Base-by-base conservation (phyloP, 2,113 vertebrate species). In the Puntigrus tetrazona region DNA sequence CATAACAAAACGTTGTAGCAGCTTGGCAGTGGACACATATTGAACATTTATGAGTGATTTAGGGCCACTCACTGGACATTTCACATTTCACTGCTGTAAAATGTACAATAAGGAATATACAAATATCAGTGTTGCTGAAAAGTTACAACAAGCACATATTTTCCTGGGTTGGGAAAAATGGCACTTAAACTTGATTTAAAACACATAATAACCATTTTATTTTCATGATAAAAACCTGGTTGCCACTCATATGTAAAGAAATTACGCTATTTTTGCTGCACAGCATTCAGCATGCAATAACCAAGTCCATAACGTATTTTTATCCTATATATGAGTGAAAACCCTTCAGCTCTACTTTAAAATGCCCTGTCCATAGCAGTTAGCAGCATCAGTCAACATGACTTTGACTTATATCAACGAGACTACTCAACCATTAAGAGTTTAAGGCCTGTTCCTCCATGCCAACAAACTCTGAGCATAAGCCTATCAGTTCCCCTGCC, bases 401-500 rank as follows among this genome's bases (percentile, higher is more conserved):
- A 50, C 73, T 50, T 75, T 50, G 73, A 29, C 8, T 50, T 31
- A 75, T 75, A 47, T 75, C 73, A 75, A 50, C 7, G 8, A 31
- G 27, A 7, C 55, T 27, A 43, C 36, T 43, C 34, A 43, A 7
- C n/a, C 52, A 61, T 78, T 14, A 79, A 79, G 25, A 63, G 36
- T 79, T 79, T 43, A 43, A 79, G 13, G n/a, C 14, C n/a, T n/a
- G 47, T 18, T 63, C 13, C 55, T 59, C 57, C 36, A 79, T 43
- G 22, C 22, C 55, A 79, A 29, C 55, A 79, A 43, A 79, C 57
- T 38, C 55, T 27, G 45, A 50, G 75, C 5, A 52, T 22, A 78
- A 86, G 27, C 57, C 75, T 69, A 85, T 67, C 27, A 86, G 41
- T 70, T 67, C 43, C 59, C 73, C 73, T 41, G 73, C 85, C 88